Conservation (phyloP, 2,797 vertebrate species). For the Tragopan temminckii region DNA sequence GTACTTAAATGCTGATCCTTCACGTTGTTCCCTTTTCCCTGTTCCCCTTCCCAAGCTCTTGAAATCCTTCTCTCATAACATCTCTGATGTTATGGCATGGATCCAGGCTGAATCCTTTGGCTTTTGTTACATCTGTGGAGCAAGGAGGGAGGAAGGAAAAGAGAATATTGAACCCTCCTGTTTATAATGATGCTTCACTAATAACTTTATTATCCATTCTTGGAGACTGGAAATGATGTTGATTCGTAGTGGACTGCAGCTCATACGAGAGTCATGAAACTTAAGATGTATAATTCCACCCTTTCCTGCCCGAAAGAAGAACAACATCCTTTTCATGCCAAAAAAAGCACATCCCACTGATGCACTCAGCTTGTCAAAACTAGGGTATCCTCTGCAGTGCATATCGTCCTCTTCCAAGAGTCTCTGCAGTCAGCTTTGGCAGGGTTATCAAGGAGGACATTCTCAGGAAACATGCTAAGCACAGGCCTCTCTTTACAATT, state of each 20-base stretch:
- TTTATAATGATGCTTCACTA: neutral
- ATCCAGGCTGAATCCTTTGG: neutral
- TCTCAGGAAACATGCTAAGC: neutral
- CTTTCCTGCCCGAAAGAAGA: slow-evolving; percentile 9
- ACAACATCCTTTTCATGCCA: neutral
- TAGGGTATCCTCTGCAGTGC: neutral
- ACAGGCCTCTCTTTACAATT: neutral
- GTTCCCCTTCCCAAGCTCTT: neutral
- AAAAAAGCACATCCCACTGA: neutral
- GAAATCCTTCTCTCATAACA: neutral
- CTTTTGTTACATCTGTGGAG: neutral
- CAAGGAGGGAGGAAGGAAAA: fast-evolving
- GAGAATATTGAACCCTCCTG: neutral
- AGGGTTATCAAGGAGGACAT: neutral
- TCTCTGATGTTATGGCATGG: neutral
- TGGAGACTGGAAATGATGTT: neutral
- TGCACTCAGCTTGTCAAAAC: neutral
- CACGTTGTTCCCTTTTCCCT: neutral
- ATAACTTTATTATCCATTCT: neutral
- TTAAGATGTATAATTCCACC: neutral
- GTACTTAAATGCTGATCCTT: neutral
- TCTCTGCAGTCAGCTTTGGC: neutral
- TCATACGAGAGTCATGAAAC: neutral
- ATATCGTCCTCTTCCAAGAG: neutral
- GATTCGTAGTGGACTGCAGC: neutral